Conservation (phyloP, 2,888 invertebrate genomes). For the Zonitis immaculata region DNA sequence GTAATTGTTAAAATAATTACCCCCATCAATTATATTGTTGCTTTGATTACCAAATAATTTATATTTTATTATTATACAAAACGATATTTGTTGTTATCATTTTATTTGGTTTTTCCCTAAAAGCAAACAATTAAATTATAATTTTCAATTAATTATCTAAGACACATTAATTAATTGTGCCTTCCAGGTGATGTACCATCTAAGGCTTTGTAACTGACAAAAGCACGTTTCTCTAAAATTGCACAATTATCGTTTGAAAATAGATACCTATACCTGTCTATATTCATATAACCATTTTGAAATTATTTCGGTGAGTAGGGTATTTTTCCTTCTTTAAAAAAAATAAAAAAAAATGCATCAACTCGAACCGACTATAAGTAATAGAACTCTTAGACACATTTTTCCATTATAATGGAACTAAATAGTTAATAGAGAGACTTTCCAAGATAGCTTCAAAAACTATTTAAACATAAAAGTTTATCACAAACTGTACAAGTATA, state of each 20-base stretch:
- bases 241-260: neutral
- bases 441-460: too few species aligned
- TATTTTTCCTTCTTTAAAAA: too few species aligned
- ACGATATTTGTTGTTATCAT: neutral
- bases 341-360: too few species aligned
- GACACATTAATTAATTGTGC: constrained; percentile 3
- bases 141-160: constrained; percentile 1
- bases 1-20: constrained; percentile 20
- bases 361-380: too few species aligned
- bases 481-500: too few species aligned
- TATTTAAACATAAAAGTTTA: too few species aligned
- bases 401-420: too few species aligned
- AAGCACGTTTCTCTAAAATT: neutral
- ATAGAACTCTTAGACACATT: too few species aligned
- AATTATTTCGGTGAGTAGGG: too few species aligned
- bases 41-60: constrained; percentile 20
- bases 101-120: neutral
- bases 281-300: too few species aligned
- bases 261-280: neutral
- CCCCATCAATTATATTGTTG: constrained; percentile 15
- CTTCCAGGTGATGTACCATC: constrained; percentile 1
- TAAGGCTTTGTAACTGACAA: neutral
- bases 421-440: too few species aligned
- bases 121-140: neutral
- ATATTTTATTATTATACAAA: neutral